Conservation (phyloP, 2,113 vertebrate species). For the Erythrocebus patas region DNA sequence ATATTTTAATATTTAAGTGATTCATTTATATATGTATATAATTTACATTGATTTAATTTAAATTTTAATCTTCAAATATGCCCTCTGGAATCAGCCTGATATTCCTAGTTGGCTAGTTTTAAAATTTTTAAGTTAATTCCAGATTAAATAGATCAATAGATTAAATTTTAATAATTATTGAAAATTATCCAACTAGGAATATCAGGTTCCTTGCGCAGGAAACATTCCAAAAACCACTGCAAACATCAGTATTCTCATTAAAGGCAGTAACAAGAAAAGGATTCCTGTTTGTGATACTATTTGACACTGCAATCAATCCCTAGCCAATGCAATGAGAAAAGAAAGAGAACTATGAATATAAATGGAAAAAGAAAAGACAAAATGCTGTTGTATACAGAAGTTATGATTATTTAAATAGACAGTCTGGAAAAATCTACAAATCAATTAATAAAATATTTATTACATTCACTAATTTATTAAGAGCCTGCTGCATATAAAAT, state of each 20-base stretch:
- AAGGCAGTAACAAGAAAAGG: background rate
- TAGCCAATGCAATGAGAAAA: background rate
- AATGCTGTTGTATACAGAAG: background rate
- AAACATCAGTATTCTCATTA: background rate
- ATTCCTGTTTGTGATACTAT: background rate
- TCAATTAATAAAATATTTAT: background rate
- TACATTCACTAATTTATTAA: background rate
- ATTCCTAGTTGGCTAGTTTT: background rate
- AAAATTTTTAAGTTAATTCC: background rate
- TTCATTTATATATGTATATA: background rate
- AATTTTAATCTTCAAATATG: background rate
- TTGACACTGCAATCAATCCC: background rate
- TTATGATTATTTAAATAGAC: background rate
- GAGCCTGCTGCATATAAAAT: background rate
- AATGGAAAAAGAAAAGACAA: background rate
- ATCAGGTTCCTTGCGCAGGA: background rate
- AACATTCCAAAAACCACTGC: background rate
- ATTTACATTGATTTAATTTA: background rate
- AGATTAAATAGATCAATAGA: background rate
- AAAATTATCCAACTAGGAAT: background rate
- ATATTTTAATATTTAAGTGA: background rate
- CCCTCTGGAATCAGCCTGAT: background rate
- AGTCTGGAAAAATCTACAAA: background rate
- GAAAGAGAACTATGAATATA: background rate
- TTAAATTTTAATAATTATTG: background rate